Base-by-base conservation (phyloP, 2,888 invertebrate species). In the Lamellibrachia satsuma region DNA sequence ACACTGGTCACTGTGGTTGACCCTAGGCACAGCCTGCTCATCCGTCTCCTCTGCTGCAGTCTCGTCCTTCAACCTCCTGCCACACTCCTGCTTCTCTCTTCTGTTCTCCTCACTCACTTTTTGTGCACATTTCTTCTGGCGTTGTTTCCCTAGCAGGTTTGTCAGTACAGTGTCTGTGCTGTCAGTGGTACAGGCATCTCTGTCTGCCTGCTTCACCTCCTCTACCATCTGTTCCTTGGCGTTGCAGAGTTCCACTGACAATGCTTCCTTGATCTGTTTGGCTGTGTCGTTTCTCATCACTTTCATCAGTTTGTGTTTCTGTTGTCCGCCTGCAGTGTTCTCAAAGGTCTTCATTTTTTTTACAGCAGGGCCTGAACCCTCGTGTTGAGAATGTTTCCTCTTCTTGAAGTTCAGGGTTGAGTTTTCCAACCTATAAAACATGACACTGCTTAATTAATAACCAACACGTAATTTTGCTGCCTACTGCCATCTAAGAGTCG, bases 351-450 rank as follows among this genome's bases (percentile, higher is more conserved):
- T 75, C 75, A 75, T 75, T n/a, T 75, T 75, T 15, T 75, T 75
- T 22, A n/a, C 22, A n/a, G 75, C 75, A 22, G 15, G 15, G 2
- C 75, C 75, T 75, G 75, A 75, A 75, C n/a, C 75, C 75, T 75
- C 75, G 75, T 75, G 75, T n/a, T 75, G 75, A 11, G 75, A 75
- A 15, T 75, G 75, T 75, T 75, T 75, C 75, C 75, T 75, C 22
- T 75, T 75, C 75, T 75, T 75, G 75, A 75, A 75, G 75, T 75
- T 75, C 75, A 75, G 75, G 75, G 75, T 75, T 22, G 75, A 75
- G 75, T 75, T 75, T 15, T 75, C 75, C 75, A 75, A 22, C 75
- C 75, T 75, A n/a, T 6, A 75, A 75, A 15, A 75, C 22, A 75
- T 15, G 75, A 22, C 0, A 22, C 22, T 75, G 75, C 22, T 75